Evolutionary conservation across 1,140 invertebrate species (phyloP).

Genomic region (Geopemphigus sp.): DNA sequence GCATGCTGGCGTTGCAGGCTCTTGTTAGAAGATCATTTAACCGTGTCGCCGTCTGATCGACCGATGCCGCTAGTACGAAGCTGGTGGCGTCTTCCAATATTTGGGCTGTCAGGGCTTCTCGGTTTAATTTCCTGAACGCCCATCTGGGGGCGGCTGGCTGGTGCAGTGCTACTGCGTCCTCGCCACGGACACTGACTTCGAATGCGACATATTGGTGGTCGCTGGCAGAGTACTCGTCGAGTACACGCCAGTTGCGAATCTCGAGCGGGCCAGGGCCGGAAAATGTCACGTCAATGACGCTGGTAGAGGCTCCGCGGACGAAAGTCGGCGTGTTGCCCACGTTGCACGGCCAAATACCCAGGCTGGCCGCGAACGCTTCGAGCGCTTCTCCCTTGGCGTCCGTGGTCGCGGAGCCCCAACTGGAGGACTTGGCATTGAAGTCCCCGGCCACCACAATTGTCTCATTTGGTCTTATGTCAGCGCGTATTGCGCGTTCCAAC

Average conservation of each 20-base stretch:
- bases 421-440: background rate
- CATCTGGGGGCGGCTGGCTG: background rate
- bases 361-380: background rate
- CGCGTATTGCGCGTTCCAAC: background rate
- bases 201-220: background rate
- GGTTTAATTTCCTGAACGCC: background rate
- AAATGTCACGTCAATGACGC: background rate
- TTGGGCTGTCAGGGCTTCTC: background rate
- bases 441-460: background rate
- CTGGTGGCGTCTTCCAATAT: rapidly evolving
- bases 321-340: background rate
- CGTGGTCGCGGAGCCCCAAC: background rate
- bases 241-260: background rate
- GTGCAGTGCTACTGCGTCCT: background rate
- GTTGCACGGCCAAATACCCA: background rate
- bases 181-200: too few species aligned
- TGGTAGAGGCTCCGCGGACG: background rate
- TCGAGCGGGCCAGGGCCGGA: background rate
- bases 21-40: background rate
- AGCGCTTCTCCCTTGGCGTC: background rate
- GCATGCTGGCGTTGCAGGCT: background rate
- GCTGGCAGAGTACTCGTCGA: background rate
- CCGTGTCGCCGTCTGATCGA: background rate
- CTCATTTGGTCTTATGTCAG: background rate
- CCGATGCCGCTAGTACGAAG: background rate